A percentile compares a stretch with the other conserved stretches of the same genome.
Conservation (phyloP, 2,113 vertebrate genomes). For the Hemiprocne comata region DNA sequence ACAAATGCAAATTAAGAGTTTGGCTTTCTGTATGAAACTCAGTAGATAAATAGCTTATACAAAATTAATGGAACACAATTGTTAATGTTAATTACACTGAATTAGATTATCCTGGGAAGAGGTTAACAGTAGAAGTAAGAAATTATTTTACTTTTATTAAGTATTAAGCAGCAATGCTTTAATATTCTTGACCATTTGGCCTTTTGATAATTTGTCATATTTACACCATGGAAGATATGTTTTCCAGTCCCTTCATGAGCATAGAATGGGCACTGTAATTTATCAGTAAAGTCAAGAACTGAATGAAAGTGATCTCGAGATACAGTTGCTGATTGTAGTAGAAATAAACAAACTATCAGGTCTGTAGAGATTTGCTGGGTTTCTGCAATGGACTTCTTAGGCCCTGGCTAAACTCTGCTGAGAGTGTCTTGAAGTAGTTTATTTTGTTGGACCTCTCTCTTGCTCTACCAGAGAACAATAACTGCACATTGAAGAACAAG, state of each 20-base stretch:
- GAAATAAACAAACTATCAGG: background rate
- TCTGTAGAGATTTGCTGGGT: background rate
- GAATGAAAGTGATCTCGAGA: background rate
- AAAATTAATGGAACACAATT: background rate
- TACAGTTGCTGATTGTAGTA: background rate
- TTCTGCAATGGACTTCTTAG: slow-evolving; percentile 11
- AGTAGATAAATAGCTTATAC: background rate
- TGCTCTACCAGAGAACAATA: background rate
- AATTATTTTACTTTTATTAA: background rate
- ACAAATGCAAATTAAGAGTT: slow-evolving; percentile 26
- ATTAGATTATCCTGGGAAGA: background rate
- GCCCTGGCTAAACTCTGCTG: background rate
- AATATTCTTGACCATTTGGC: background rate
- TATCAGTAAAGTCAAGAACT: background rate
- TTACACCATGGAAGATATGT: background rate
- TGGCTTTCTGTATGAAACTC: background rate
- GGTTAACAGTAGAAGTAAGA: background rate
- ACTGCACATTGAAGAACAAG: background rate
- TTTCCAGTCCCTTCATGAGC: background rate
- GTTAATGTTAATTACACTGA: background rate
- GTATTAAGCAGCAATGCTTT: background rate
- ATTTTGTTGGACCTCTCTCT: background rate
- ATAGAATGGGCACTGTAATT: background rate
- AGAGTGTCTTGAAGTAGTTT: background rate
- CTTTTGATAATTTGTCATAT: background rate